Percentiles rank a stretch among this genome's conserved stretches.
Conservation (phyloP, 2,113 vertebrate species). For the Chlorodrepanis virens region DNA sequence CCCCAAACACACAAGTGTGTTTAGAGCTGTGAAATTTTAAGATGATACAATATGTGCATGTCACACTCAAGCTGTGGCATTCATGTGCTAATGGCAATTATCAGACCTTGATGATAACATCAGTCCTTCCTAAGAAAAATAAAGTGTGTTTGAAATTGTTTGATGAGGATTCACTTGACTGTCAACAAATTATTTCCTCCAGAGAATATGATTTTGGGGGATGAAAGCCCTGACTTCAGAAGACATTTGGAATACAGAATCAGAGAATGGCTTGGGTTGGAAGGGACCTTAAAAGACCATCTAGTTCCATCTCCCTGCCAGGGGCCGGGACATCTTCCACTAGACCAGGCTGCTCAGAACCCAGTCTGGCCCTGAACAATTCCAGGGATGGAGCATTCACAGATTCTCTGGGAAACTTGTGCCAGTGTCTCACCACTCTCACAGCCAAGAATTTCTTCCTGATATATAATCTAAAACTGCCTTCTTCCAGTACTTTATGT, state of each 20-base stretch:
- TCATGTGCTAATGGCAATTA: background rate
- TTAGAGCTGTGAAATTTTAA: constrained; percentile 3
- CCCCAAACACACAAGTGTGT: background rate
- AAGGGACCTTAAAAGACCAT: background rate
- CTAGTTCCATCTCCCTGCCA: background rate
- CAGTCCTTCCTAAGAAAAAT: background rate
- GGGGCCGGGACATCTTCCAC: background rate
- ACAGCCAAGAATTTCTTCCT: background rate
- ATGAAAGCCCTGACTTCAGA: background rate
- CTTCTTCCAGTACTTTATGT: background rate
- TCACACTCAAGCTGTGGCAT: constrained; percentile 1
- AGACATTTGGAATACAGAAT: background rate
- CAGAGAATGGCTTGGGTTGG: background rate
- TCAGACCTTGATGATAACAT: background rate
- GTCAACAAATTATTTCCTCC: background rate
- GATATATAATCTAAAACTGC: background rate
- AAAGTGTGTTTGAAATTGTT: background rate
- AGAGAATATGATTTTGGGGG: background rate
- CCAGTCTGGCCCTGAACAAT: background rate
- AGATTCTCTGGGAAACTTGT: background rate
- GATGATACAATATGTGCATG: background rate
- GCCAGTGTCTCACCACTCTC: background rate
- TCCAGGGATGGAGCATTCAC: background rate
- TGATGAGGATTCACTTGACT: background rate
- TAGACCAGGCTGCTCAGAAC: background rate